Conservation (phyloP, 2,797 vertebrate species). For the Anguilla megastoma region DNA sequence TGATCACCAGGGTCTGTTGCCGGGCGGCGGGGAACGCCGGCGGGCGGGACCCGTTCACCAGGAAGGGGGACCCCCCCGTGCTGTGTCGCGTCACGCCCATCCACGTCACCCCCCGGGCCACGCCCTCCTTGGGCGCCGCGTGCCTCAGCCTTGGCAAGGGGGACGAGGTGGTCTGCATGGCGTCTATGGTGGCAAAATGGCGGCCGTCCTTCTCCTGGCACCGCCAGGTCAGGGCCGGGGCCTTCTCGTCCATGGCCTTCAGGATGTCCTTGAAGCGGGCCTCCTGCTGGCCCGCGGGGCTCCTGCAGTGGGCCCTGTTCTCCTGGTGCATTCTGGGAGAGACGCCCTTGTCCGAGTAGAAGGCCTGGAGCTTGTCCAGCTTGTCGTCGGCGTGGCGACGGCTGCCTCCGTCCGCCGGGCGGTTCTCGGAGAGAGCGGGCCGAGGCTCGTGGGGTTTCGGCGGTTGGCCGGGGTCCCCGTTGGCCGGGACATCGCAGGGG, state of each 20-base stretch:
- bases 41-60: slow-evolving; percentile 68
- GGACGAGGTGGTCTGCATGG: slow-evolving; percentile 46
- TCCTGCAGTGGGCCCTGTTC: slow-evolving; percentile 49
- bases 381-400: slow-evolving; percentile 52
- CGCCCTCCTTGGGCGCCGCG: slow-evolving; percentile 60
- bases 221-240: slow-evolving; percentile 48
- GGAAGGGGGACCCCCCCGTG: slow-evolving; percentile 58
- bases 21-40: slow-evolving; percentile 65
- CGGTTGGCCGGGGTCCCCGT: slow-evolving; percentile 51
- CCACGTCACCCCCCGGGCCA: slow-evolving; percentile 72
- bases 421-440: slow-evolving; percentile 53
- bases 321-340: slow-evolving; percentile 67
- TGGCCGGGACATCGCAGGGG: slow-evolving; percentile 65
- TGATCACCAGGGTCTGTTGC: slow-evolving; percentile 67
- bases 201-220: slow-evolving; percentile 40
- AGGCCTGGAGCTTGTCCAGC: slow-evolving; percentile 64
- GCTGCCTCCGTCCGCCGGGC: slow-evolving; percentile 48
- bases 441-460: slow-evolving; percentile 58
- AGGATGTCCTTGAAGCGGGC: slow-evolving; percentile 60
- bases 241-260: slow-evolving; percentile 55
- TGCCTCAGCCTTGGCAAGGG: slow-evolving; percentile 71
- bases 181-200: slow-evolving; percentile 56
- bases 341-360: slow-evolving; percentile 60
- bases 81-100: slow-evolving; percentile 60
- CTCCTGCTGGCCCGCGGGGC: slow-evolving; percentile 44